Base-by-base conservation (phyloP, 2,888 invertebrate genomes). In the Limenitis camilla region DNA sequence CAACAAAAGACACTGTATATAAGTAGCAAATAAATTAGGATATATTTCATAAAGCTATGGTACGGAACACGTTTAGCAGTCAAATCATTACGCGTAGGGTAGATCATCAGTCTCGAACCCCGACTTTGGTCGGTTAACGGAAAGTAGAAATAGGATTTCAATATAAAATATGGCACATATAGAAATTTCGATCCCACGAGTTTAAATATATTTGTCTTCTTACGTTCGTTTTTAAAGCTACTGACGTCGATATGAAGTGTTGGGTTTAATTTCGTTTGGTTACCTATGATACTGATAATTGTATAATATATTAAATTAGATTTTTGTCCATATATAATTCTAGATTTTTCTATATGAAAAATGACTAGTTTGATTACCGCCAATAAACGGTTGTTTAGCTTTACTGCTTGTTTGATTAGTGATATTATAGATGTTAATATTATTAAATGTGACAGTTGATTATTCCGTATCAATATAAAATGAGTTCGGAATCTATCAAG, bases 71-170 rank as follows among this genome's bases (percentile, higher is more conserved):
- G 35, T 35, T 44, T 49, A 47, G 58, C 53, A 49, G 38, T 56
- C 44, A 49, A 52, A 50, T 48, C 45, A 52, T 35, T 40, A 52
- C 44, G 56, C 63, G 61, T 71, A 72, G 63, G 69, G 66, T 72
- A 73, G 70, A 75, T 72, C 69, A 69, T 81, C 82, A 82, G 82
- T 81, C 81, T 81, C 69, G 66, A 68, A 65, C 62, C 60, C 65
- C 67, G 62, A 62, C 59, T 60, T 59, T 56, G 53, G 57, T 64
- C 67, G 63, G 62, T 59, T 52, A 59, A 61, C 59, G 53, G 59
- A 61, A 61, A 61, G 60, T 42, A 60, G 60, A 61, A 61, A 61
- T 42, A 60, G 60, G 60, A 68, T 72, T 72, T 71, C 63, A 63
- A 48, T 54, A 56, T 64, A 50, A 41, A 49, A 53, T 56, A 47